Evolutionary conservation across 2,113 vertebrate species (phyloP), one percentile per base, ranked within the genome.

Genomic region (Dasyurus viverrinus): DNA sequence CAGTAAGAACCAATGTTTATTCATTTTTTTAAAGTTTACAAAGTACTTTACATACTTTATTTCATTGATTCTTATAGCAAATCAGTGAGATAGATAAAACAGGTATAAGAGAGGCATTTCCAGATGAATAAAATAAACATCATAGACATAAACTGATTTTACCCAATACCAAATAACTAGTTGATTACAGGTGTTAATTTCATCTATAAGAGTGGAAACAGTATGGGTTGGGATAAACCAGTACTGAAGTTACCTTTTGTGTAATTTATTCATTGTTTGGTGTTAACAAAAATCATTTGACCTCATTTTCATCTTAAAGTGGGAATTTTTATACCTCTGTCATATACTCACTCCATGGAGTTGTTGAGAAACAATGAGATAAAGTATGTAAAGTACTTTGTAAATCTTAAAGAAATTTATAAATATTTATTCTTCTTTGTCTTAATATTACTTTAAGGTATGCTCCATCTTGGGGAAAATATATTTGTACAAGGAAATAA

Each of bases 401-500:
- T n/a, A 19, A n/a, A 76, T 16, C 36, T n/a, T 14, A 30, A 68
- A 68, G 0, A 76, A n/a, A 76, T 26, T 36, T n/a, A 76, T 16
- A n/a, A 76, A n/a, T n/a, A 6, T 76, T 57, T 16, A 5, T 0
- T 91, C 26, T 14, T 46, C 47, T 16, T n/a, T 1, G 7, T 30
- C 0, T 2, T 53, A 7, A 36, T 3, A 54, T 24, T 22, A 10
- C 7, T 2, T 0, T 12, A 36, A 47, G 90, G 14, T 9, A n/a
- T 24, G 25, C 26, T 7, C 22, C 11, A 46, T 8, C 42, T 54
- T 76, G 6, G 7, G 30, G 30, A 9, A 9, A 90, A n/a, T 23
- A 1, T 14, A 47, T 1, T 3, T 24, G 0, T 5, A 8, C 46
- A 2, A 0, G 12, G 8, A 4, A 42, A 84, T 42, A 84, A 14